These are phyloP conservation scores for Dicrostonyx torquatus DNA, from an alignment of 2,797 vertebrate genomes.

Conservation along the genomic window DNA sequence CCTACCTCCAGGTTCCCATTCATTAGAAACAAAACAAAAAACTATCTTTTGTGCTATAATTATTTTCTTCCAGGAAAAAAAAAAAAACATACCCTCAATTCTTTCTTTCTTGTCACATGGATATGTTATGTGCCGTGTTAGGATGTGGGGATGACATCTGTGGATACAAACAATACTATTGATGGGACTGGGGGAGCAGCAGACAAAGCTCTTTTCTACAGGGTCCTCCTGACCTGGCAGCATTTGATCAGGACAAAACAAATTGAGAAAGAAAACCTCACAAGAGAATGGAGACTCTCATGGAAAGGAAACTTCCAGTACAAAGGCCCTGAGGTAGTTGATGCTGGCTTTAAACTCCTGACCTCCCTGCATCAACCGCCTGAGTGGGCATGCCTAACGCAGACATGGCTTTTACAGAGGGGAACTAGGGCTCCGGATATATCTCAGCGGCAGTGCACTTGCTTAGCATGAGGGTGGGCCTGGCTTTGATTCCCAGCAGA, in stretches of 20 bases:
- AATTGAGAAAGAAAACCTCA: background rate
- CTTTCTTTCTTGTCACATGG: background rate
- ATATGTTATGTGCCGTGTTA: background rate
- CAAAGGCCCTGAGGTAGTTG: background rate
- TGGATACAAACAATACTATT: background rate
- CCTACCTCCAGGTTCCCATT: background rate
- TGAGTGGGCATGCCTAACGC: background rate
- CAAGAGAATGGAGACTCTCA: background rate
- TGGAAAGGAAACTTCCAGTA: background rate
- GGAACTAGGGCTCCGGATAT: background rate
- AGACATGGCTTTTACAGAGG: background rate
- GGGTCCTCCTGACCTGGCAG: background rate
- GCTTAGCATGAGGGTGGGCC: background rate
- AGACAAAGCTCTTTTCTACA: background rate
- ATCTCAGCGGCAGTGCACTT: background rate
- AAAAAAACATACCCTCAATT: background rate
- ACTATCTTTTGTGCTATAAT: background rate
- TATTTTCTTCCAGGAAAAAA: conserved; percentile 6
- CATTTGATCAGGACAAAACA: background rate
- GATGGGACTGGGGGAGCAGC: background rate
- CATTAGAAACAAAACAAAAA: background rate
- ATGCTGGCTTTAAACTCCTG: background rate
- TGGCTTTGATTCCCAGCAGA: background rate
- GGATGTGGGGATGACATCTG: background rate
- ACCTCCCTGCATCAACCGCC: background rate